Evolutionary conservation across 1,140 invertebrate species (phyloP), one percentile per base, ranked within the genome.

Genomic region (Temnothorax longispinosus): DNA sequence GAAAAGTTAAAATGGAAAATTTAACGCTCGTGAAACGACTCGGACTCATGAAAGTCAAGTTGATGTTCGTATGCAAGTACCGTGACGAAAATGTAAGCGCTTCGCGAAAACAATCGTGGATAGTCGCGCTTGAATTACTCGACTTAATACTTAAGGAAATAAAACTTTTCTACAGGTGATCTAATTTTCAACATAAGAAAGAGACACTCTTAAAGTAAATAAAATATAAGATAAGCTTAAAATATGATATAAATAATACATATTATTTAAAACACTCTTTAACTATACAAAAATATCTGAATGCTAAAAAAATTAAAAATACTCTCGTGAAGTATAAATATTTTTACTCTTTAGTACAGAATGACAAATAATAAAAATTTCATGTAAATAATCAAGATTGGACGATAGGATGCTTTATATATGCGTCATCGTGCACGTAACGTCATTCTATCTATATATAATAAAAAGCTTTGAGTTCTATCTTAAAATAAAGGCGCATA

Each of bases 21-120:
- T 90, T 90, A 82, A 86, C 89, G 86, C 54, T 60, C 56, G 52
- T 10, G 50, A 76, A 81, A 77, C 38, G 85, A 65, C 86, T 88
- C 86, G 10, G 69, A 77, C 64, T 90, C 82, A 78, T 82, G 86
- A 88, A 90, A 90, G 89, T 90, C 89, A 82, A 90, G 69, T 71
- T 74, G 81, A 78, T 18, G 85, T 75, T 87, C 69, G 86, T 82
- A 80, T 56, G 35, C 86, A 78, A 87, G 69, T 32, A 64, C 64
- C 65, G 41, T 52, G 11, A 74, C 76, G 54, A 60, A 78, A 80
- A 67, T 74, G 58, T 81, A 75, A 75, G 52, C 65, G 52, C 38
- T 47, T 62, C 72, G 58, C 54, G n/a, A 50, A 87, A 64, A 77
- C 60, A 64, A 13, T 52, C 27, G 56, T 27, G 8, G 21, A 15